Conservation (phyloP, 1,140 invertebrate species). For the Sycobia sp. region DNA sequence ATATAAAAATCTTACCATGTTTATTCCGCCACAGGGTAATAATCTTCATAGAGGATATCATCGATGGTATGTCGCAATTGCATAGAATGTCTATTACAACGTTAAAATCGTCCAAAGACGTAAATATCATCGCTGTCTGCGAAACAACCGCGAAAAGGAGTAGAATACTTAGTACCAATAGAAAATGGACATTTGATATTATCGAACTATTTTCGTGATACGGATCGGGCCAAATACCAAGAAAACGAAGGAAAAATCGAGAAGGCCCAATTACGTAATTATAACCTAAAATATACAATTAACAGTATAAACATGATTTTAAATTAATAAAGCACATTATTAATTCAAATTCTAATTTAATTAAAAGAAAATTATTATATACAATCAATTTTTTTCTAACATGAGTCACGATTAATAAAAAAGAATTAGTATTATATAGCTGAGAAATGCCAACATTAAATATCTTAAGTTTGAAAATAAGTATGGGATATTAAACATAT, state of each 20-base stretch:
- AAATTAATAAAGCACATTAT: too few relatives aligned
- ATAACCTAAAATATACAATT: conserved; percentile 17
- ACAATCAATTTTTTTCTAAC: too few relatives aligned
- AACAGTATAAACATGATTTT: too few relatives aligned
- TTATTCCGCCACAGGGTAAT: conserved; percentile 12
- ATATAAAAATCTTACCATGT: too few relatives aligned
- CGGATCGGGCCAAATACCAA: conserved; percentile 23
- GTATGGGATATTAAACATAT: too few relatives aligned
- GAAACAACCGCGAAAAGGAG: conserved; percentile 11
- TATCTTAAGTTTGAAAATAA: too few relatives aligned
- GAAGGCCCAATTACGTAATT: background rate
- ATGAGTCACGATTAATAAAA: too few relatives aligned
- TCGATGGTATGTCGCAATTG: conserved; percentile 23
- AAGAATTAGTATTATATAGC: too few relatives aligned
- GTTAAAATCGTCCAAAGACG: conserved; percentile 7
- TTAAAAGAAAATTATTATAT: too few relatives aligned
- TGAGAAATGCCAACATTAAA: too few relatives aligned
- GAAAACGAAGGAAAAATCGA: conserved; percentile 11
- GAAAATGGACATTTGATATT: background rate
- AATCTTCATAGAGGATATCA: conserved; percentile 7
- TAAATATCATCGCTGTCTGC: conserved; percentile 16
- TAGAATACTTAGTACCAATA: background rate
- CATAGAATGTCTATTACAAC: conserved; percentile 19
- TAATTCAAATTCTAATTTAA: too few relatives aligned
- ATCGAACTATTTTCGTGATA: background rate